phyloP scores from a whole-genome alignment of 64 coral and sea anemone species.

The Stichodactyla mertensii region DNA sequence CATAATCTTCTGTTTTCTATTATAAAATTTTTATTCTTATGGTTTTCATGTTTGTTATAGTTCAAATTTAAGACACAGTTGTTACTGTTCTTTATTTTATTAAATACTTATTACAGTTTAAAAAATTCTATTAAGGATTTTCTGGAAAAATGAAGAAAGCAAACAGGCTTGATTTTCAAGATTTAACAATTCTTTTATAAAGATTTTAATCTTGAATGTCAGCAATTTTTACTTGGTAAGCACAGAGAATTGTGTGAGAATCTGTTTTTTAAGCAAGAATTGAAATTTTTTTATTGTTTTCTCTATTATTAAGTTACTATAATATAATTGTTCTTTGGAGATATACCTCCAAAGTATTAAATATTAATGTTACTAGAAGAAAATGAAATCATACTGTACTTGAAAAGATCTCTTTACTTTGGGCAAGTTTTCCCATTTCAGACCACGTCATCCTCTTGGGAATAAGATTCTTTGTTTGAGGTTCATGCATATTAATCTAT shows the following conservation, averaged over 20 bases:
- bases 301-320: not conserved
- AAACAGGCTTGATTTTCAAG: not conserved
- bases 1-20: not conserved
- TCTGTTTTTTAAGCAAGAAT: not conserved
- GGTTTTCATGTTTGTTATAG: not conserved
- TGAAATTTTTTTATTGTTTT: not conserved
- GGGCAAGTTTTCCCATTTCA: no score
- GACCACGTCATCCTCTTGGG: no score
- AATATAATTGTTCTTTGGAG: not conserved
- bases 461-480: no score
- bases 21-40: not conserved
- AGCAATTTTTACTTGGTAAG: not conserved
- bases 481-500: no score
- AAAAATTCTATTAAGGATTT: not conserved
- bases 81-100: not conserved
- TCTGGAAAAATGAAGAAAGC: not conserved
- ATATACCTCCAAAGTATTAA: not conserved
- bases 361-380: no score
- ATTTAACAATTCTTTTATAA: not conserved
- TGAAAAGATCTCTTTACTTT: no score
- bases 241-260: not conserved
- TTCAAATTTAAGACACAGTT: not conserved
- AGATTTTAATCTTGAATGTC: not conserved
- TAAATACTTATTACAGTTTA: not conserved
- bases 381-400: no score